These are phyloP conservation scores for Phycodurus eques DNA, from an alignment of 2,113 vertebrate genomes.

Conservation along the genomic window DNA sequence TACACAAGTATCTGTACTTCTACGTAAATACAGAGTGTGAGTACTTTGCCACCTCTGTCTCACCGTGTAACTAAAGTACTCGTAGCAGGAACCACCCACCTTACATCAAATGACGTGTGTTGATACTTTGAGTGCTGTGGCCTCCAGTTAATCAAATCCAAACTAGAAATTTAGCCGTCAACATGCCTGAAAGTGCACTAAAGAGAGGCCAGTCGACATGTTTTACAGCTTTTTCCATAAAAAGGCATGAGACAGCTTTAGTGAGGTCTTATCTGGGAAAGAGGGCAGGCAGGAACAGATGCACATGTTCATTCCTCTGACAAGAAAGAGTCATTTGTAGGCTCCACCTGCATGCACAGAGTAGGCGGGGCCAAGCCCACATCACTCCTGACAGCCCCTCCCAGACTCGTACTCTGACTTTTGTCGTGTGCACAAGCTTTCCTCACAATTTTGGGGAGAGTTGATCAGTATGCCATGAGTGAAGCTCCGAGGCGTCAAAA, in stretches of 20 bases:
- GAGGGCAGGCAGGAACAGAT: slow-evolving; percentile 53
- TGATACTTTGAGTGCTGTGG: slow-evolving; percentile 28
- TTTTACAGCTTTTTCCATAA: slow-evolving; percentile 49
- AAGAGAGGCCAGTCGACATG: slow-evolving; percentile 19
- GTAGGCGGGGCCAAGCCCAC: slow-evolving; percentile 56
- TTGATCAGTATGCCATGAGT: slow-evolving; percentile 56
- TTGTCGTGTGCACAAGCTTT: slow-evolving; percentile 53
- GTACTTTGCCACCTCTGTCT: not conserved
- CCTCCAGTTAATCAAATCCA: slow-evolving; percentile 11
- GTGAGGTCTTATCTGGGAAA: slow-evolving; percentile 33
- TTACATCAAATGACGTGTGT: slow-evolving; percentile 15
- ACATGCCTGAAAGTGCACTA: slow-evolving; percentile 8
- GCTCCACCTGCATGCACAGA: slow-evolving; percentile 70
- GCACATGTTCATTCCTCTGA: slow-evolving; percentile 65
- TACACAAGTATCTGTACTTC: no score
- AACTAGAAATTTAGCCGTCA: not conserved
- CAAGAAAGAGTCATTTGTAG: slow-evolving; percentile 73
- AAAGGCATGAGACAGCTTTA: slow-evolving; percentile 44
- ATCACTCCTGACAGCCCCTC: slow-evolving; percentile 49
- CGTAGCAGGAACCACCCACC: slow-evolving; percentile 31
- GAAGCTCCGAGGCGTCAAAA: slow-evolving; percentile 36
- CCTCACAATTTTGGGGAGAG: slow-evolving; percentile 38
- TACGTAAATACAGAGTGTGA: no score
- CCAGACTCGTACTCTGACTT: slow-evolving; percentile 46
- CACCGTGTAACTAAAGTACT: slow-evolving; percentile 16